phyloP scores from a whole-genome alignment of 2,888 invertebrate genomes.

The Pogonocherus hispidulus region DNA sequence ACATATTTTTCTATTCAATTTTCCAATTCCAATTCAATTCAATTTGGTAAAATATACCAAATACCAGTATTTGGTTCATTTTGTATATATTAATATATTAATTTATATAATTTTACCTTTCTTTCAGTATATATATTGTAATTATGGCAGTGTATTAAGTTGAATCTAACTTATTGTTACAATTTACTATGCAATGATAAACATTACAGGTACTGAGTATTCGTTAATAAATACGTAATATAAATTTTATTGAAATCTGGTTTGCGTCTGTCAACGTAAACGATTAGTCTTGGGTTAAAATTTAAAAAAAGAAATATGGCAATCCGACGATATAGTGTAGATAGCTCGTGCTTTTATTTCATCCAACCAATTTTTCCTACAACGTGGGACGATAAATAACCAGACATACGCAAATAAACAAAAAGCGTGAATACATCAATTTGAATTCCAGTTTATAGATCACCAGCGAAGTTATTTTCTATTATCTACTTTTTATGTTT shows the following conservation, averaged over 20 bases:
- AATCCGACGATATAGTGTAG: background rate
- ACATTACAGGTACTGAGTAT: no score
- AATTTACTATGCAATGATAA: no score
- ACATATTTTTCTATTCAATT: no score
- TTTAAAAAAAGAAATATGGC: background rate
- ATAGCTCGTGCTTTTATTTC: background rate
- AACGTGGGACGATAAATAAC: background rate
- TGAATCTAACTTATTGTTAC: no score
- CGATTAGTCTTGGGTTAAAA: background rate
- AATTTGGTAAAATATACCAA: no score
- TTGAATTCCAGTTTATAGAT: background rate
- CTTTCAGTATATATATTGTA: no score
- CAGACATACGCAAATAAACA: background rate
- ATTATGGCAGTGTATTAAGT: no score
- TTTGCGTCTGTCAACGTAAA: background rate
- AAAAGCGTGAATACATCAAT: background rate
- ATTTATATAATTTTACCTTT: no score
- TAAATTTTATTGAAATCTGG: constrained; percentile 1
- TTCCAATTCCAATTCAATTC: no score
- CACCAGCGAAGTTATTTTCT: background rate
- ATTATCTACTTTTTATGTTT: background rate
- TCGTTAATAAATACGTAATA: background rate
- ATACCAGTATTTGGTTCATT: no score
- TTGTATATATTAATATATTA: no score
- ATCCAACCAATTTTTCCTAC: background rate